Conservation (phyloP, 2,113 vertebrate species). For the Dasyprocta punctata region DNA sequence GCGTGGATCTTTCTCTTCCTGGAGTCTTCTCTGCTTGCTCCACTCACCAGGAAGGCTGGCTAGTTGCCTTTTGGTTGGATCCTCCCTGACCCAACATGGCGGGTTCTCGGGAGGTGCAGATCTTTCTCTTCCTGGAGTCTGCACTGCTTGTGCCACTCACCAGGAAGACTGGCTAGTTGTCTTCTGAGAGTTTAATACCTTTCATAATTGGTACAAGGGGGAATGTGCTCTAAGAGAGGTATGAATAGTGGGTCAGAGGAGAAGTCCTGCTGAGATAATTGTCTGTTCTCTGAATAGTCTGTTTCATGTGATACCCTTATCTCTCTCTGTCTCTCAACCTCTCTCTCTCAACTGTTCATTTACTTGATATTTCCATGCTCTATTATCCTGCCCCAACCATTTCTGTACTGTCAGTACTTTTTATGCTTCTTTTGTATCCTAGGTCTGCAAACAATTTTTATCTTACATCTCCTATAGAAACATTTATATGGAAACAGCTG, state of each 20-base stretch:
- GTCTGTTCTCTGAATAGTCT: background rate
- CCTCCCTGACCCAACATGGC: too few species aligned
- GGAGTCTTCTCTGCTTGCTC: too few species aligned
- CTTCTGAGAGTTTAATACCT: background rate
- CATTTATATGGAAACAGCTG: slow-evolving; percentile 57
- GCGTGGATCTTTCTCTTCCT: too few species aligned
- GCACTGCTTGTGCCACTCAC: too few species aligned
- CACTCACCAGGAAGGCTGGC: too few species aligned
- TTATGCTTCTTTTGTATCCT: background rate
- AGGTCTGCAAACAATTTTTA: background rate
- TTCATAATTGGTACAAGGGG: background rate
- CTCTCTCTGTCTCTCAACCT: background rate
- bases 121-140: too few species aligned
- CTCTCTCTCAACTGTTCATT: background rate
- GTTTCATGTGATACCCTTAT: background rate
- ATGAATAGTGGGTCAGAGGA: background rate
- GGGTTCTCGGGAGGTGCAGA: too few species aligned
- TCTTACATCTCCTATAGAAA: slow-evolving; percentile 8
- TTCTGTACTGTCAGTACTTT: background rate
- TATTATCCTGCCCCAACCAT: background rate
- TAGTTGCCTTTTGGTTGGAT: too few species aligned
- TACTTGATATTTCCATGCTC: background rate
- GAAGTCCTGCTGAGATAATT: background rate
- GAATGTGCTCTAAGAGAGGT: background rate
- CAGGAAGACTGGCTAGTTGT: too few species aligned